Evolutionary conservation across 1,140 invertebrate genomes (phyloP).

Genomic region (Armadillidium nasatum): DNA sequence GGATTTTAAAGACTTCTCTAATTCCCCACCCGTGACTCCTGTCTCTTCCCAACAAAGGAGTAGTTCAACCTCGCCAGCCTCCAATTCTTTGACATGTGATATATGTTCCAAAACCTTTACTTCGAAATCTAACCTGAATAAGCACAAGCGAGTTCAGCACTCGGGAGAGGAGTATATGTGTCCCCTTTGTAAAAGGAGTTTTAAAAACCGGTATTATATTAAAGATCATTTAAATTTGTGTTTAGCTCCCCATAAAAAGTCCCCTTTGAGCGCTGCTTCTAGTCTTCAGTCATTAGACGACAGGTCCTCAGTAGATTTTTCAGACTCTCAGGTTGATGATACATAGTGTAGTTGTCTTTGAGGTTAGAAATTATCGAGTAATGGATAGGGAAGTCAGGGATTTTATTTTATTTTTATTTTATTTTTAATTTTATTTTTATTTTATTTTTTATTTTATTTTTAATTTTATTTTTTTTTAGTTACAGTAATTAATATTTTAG

Average conservation of each 20-base stretch:
- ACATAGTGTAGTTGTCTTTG: no score
- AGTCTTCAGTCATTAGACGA: no score
- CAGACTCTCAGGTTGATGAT: no score
- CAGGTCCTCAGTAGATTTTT: no score
- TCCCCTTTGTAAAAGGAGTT: conserved; percentile 36
- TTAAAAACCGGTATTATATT: conserved; percentile 43
- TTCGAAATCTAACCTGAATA: conserved; percentile 42
- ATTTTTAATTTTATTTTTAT: no score
- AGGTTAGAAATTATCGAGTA: no score
- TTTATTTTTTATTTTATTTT: no score
- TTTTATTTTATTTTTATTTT: no score
- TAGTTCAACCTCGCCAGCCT: conserved; percentile 9
- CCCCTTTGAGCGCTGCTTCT: not conserved
- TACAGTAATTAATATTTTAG: no score
- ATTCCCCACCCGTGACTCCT: conserved; percentile 32
- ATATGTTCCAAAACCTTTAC: conserved; percentile 44
- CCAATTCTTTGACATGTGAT: conserved; percentile 36
- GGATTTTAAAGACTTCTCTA: not conserved
- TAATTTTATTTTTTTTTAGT: no score
- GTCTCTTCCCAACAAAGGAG: conserved; percentile 40
- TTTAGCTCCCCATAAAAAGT: conserved; percentile 26
- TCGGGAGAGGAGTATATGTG: conserved; percentile 43
- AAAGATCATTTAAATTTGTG: conserved; percentile 41
- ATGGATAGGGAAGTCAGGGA: no score
- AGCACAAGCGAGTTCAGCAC: conserved; percentile 44